phyloP scores from a whole-genome alignment of 2,113 vertebrate species.

The Tenrec ecaudatus region DNA sequence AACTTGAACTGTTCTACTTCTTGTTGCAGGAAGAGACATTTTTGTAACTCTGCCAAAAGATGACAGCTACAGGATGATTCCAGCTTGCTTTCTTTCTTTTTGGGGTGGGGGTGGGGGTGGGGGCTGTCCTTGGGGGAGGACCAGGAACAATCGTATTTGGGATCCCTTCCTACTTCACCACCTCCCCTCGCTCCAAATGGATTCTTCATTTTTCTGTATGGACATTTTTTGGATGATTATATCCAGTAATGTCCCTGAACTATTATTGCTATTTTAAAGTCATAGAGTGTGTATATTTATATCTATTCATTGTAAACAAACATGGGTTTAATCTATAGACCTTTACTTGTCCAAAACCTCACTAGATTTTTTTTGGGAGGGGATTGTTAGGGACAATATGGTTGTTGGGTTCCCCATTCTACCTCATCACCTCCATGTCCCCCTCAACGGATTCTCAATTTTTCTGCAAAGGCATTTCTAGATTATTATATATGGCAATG shows the following conservation, averaged over 20 bases:
- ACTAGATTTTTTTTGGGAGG: too few relatives aligned
- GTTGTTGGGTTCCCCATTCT: too few relatives aligned
- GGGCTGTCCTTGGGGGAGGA: too few relatives aligned
- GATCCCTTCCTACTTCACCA: background rate
- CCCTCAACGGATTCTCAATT: too few relatives aligned
- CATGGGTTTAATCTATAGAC: background rate
- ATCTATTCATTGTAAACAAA: background rate
- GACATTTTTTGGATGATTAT: slow-evolving; percentile 4
- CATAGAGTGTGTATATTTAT: background rate
- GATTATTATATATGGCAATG: too few relatives aligned
- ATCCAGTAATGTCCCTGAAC: background rate
- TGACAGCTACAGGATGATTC: slow-evolving; percentile 15
- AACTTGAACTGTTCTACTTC: slow-evolving; percentile 54
- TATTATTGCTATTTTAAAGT: background rate
- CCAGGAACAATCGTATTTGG: background rate
- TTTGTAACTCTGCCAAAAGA: slow-evolving; percentile 48
- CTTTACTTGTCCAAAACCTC: background rate
- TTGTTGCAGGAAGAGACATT: slow-evolving; percentile 38
- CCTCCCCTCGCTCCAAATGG: background rate
- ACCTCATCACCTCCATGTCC: too few relatives aligned
- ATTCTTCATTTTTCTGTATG: slow-evolving; percentile 10
- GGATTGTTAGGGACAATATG: too few relatives aligned
- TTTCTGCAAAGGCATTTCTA: too few relatives aligned
- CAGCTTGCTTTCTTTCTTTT: background rate
- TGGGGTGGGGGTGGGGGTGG: too few relatives aligned